Percentiles rank a stretch among this genome's conserved stretches.
phyloP scores from a whole-genome alignment of 2,888 invertebrate genomes.

The Stegophylla sp. region DNA sequence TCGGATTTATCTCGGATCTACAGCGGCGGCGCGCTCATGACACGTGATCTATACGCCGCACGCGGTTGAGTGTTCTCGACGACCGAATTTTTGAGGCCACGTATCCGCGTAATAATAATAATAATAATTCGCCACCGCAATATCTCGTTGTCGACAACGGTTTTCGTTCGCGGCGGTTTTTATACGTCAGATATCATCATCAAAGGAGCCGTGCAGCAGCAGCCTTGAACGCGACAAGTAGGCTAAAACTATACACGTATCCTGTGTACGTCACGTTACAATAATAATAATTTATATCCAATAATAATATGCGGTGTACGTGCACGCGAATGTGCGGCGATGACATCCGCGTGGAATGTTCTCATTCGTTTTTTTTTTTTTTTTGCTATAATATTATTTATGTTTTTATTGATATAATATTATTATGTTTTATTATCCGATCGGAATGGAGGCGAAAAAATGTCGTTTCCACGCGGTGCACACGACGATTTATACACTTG shows the following conservation, averaged over 20 bases:
- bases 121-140: too few species aligned
- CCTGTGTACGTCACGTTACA: conserved; percentile 8
- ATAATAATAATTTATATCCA: background rate
- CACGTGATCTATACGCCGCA: too few species aligned
- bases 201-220: conserved; percentile 30
- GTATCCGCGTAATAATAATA: background rate
- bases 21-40: background rate
- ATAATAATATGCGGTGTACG: background rate
- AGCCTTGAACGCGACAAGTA: conserved; percentile 19
- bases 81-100: background rate
- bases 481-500: too few species aligned
- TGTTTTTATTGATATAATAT: background rate
- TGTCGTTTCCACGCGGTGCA: background rate
- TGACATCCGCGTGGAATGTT: background rate
- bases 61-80: background rate
- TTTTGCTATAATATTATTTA: too few species aligned
- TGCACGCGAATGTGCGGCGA: background rate
- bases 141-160: background rate
- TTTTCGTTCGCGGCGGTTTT: background rate
- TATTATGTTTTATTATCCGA: conserved; percentile 1
- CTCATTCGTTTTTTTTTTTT: background rate
- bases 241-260: conserved; percentile 37
- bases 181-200: background rate
- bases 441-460: conserved; percentile 2
- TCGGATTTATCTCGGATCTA: background rate